Base-by-base conservation (phyloP, 2,888 invertebrate genomes). In the Nineta flava region DNA sequence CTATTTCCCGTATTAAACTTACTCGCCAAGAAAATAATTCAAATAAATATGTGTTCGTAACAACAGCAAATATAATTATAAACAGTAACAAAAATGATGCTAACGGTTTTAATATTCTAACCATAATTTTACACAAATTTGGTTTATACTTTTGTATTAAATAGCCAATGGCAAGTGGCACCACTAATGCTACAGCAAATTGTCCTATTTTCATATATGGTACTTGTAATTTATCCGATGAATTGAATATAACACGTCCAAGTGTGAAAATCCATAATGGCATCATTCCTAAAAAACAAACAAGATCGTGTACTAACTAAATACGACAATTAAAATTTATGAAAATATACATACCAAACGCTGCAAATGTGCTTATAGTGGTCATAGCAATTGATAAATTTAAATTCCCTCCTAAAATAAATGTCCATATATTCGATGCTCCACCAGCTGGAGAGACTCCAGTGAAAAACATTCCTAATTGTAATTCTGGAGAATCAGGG, bases 361-460 rank as follows among this genome's bases (percentile, higher is more conserved):
- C 85, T 1, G 83, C 82, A 5, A 95, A 65, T 2, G 92, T 95
- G 52, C 91, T 86, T 50, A 93, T 71, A 9, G 93, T 81, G 0
- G 96, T 97, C 95, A 97, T 94, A 13, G 96, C 84, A 46, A 97
- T 80, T 0, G 94, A 94, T 40, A 97, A 72, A 64, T 93, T 86
- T 5, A 96, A 76, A 68, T 97, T 96, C 5, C 93, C 96, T 3
- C 84, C 87, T 2, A 97, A 72, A 13, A 96, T 76, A 55, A 87
- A 81, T 0, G 93, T 86, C 93, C 95, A 97, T 58, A 95, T 88
- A 66, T 97, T 97, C 46, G 94, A 94, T 19, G 94, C 93, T 0
- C 95, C 96, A 1, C 97, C 92, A n/a, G 86, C 87, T 0, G 92
- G 92, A 3, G 87, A 82, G 16, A 90, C 86, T 0, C 92, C 92